These are phyloP conservation scores for Cosmopolites sordidus DNA, from an alignment of 2,888 invertebrate species.

Conservation along the genomic window DNA sequence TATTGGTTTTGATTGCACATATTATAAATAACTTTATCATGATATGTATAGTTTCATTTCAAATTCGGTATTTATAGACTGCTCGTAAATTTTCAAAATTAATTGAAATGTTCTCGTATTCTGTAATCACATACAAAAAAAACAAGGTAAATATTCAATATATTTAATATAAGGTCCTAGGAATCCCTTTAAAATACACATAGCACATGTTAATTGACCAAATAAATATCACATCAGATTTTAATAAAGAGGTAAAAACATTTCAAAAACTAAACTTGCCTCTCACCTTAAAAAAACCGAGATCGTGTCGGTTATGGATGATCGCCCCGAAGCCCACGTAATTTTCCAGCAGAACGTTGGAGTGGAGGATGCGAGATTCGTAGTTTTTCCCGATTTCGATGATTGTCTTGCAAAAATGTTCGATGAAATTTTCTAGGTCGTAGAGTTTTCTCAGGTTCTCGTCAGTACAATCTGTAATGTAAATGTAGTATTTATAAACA, in stretches of 20 bases:
- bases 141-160: background rate
- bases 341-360: slow-evolving; percentile 71
- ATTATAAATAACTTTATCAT: too few species aligned
- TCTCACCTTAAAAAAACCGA: slow-evolving; percentile 84
- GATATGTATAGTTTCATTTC: too few species aligned
- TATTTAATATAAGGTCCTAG: slow-evolving; percentile 2
- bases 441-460: slow-evolving; percentile 47
- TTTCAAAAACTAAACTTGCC: slow-evolving; percentile 78
- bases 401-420: slow-evolving; percentile 55
- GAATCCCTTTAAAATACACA: slow-evolving; percentile 7
- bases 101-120: too few species aligned
- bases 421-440: slow-evolving; percentile 59
- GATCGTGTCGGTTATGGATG: slow-evolving; percentile 74
- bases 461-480: slow-evolving; percentile 31
- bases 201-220: slow-evolving; percentile 26
- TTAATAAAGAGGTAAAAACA: slow-evolving; percentile 20
- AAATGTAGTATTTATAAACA: too few species aligned
- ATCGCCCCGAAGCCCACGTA: slow-evolving; percentile 76
- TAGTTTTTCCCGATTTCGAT: slow-evolving; percentile 48
- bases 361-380: slow-evolving; percentile 56
- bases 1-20: too few species aligned
- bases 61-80: too few species aligned
- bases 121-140: slow-evolving; percentile 22
- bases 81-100: too few species aligned
- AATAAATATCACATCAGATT: slow-evolving; percentile 29